Evolutionary conservation across 2,113 vertebrate genomes (phyloP).

Genomic region (Glaucomys volans): DNA sequence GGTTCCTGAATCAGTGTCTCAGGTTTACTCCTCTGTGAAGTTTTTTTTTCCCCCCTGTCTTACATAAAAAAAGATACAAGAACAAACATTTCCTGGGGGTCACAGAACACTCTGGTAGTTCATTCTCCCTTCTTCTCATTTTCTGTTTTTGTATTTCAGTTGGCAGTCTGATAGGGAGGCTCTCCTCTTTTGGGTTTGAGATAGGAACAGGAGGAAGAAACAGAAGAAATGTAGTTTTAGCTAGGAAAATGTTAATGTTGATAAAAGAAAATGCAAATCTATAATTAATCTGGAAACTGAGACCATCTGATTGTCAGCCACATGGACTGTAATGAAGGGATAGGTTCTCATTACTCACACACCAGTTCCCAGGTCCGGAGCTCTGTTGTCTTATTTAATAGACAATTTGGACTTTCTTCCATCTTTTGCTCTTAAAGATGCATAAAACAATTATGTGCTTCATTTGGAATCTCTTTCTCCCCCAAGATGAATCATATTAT

Average conservation of each 20-base stretch:
- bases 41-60: slow-evolving; percentile 54
- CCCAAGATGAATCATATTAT: background rate
- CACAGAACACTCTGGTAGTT: slow-evolving; percentile 74
- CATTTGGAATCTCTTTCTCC: background rate
- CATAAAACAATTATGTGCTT: background rate
- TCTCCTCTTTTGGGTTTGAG: slow-evolving; percentile 74
- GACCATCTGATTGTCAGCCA: background rate
- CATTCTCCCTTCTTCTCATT: slow-evolving; percentile 67
- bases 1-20: slow-evolving; percentile 87
- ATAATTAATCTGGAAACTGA: slow-evolving; percentile 55
- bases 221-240: slow-evolving; percentile 28
- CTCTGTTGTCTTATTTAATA: slow-evolving; percentile 2
- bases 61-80: slow-evolving; percentile 85
- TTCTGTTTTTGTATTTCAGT: slow-evolving; percentile 74
- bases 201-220: slow-evolving; percentile 62
- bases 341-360: background rate
- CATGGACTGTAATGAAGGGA: background rate
- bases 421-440: slow-evolving; percentile 6
- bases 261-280: slow-evolving; percentile 74
- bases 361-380: background rate
- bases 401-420: background rate
- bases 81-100: slow-evolving; percentile 82
- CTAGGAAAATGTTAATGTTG: slow-evolving; percentile 57
- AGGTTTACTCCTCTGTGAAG: slow-evolving; percentile 90
- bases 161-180: slow-evolving; percentile 66